Evolutionary conservation across 2,797 vertebrate species (phyloP).

Genomic region (Champsocephalus esox): DNA sequence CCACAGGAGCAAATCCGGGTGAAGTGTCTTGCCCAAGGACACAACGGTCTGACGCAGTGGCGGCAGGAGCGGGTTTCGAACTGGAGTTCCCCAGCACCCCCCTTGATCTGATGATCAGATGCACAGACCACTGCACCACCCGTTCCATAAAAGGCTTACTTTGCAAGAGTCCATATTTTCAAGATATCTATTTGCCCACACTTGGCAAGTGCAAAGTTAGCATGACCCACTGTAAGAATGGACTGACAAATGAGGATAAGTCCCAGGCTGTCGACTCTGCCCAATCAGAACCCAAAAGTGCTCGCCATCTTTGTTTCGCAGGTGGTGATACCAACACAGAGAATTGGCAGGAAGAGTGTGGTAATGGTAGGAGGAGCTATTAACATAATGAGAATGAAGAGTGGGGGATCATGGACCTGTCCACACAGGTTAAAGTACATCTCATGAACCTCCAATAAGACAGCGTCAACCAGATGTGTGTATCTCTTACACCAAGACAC

Average conservation of each 20-base stretch:
- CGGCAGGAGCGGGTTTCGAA: too few relatives aligned
- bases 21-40: too few relatives aligned
- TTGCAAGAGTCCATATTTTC: neutral
- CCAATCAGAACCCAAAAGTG: conserved; percentile 11
- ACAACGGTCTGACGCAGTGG: too few relatives aligned
- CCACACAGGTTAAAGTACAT: conserved; percentile 73
- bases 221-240: neutral
- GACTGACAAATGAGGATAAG: neutral
- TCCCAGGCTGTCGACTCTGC: neutral
- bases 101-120: too few relatives aligned
- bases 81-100: too few relatives aligned
- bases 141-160: neutral
- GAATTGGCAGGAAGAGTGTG: conserved; percentile 68
- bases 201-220: conserved; percentile 2
- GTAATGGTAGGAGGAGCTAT: conserved; percentile 59
- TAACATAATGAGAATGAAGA: conserved; percentile 62
- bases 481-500: conserved; percentile 16
- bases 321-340: conserved; percentile 59
- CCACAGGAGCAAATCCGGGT: too few relatives aligned
- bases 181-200: neutral
- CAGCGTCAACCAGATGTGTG: conserved; percentile 46
- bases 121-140: too few relatives aligned
- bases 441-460: conserved; percentile 77
- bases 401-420: conserved; percentile 63
- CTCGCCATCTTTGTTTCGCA: neutral